Evolutionary conservation across 2,797 vertebrate genomes (phyloP), one percentile per base, ranked within the genome.

Genomic region (Nyctibius grandis): DNA sequence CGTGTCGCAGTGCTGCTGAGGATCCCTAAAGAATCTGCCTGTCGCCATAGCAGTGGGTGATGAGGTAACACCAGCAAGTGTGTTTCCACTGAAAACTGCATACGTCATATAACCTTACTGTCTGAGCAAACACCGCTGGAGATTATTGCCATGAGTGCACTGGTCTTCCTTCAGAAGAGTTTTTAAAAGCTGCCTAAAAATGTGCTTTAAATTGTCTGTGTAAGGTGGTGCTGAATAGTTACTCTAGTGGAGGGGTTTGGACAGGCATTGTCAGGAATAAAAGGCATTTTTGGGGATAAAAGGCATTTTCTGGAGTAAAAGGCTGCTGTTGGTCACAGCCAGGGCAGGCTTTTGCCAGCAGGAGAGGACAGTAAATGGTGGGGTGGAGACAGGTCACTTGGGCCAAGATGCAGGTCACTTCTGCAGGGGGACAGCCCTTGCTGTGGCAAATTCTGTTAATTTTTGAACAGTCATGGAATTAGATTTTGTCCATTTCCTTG

Each of bases 1-100:
- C 4, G 1, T 9, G 44, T 18, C 26, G 21, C 0, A 0, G 3
- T 26, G 65, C 23, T 59, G 0, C 14, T 4, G 11, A 33, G 67
- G 34, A 25, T 17, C 17, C 33, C 11, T 44, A 9, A 70, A 25
- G n/a, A 50, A 20, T 15, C n/a, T 33, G 12, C 9, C 9, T 23
- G 28, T 44, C 0, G 3, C 28, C 11, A 0, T 16, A 45, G 53
- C 0, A 0, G 40, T 45, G 38, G 69, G 47, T 22, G 86, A 11
- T 42, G 31, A 19, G 2, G 1, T 28, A 25, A 21, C 44, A 11
- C 40, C 31, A 26, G 6, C 26, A 23, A 1, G 22, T 1, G 3
- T 44, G 23, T 75, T 75, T 51, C 28, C 34, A 22, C 36, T 25
- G n/a, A 36, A 60, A 72, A 28, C 17, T 2, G 3, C 18, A 23